phyloP scores from a whole-genome alignment of 2,797 vertebrate genomes.

The Discoglossus pictus region DNA sequence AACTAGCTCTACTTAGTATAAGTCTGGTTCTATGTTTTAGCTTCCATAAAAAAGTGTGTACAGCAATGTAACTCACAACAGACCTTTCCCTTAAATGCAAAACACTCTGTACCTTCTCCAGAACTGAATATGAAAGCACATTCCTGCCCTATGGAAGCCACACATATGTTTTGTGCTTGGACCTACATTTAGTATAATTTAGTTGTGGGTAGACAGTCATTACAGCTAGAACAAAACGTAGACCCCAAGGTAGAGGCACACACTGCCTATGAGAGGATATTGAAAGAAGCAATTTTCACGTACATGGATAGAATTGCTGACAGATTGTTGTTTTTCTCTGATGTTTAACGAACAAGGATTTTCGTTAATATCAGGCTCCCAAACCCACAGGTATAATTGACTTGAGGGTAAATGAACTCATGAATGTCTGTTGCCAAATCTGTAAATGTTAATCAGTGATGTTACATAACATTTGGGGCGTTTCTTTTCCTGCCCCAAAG shows the following conservation, averaged over 20 bases:
- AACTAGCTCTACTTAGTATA: slow-evolving; percentile 22
- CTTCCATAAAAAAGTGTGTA: slow-evolving; percentile 15
- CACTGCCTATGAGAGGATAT: slow-evolving; percentile 12
- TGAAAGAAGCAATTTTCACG: slow-evolving; percentile 19
- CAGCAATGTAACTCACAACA: slow-evolving; percentile 42
- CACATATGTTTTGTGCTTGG: slow-evolving; percentile 47
- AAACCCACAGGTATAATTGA: slow-evolving; percentile 12
- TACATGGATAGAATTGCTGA: slow-evolving; percentile 19
- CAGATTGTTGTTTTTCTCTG: slow-evolving; percentile 27
- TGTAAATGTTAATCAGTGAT: background rate
- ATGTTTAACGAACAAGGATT: slow-evolving; percentile 7
- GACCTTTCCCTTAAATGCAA: slow-evolving; percentile 40
- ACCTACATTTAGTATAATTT: slow-evolving; percentile 23
- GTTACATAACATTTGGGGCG: background rate
- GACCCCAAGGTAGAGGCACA: slow-evolving; percentile 29
- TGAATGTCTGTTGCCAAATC: background rate
- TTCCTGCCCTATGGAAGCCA: slow-evolving; percentile 35
- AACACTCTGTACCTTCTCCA: slow-evolving; percentile 41
- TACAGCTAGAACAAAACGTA: slow-evolving; percentile 7
- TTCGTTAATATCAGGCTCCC: slow-evolving; percentile 14
- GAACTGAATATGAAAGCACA: slow-evolving; percentile 21
- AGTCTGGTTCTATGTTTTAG: background rate
- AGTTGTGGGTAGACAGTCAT: slow-evolving; percentile 38
- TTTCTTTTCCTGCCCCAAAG: background rate
- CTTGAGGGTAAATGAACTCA: background rate